Conservation (phyloP, 2,113 vertebrate species). For the Erythrocercus mccallii region DNA sequence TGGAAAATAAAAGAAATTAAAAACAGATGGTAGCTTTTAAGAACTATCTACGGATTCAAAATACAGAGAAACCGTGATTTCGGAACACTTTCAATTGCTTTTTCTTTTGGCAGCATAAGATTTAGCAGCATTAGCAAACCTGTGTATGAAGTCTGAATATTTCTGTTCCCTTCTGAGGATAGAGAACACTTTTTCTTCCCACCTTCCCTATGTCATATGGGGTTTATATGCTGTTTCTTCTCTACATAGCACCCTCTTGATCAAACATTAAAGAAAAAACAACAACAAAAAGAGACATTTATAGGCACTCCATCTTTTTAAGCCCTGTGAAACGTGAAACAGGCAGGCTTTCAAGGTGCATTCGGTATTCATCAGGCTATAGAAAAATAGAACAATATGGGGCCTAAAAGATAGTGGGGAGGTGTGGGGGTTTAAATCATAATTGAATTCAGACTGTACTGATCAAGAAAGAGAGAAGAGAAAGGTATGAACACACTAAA, state of each 20-base stretch:
- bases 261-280: background rate
- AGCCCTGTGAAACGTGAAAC: background rate
- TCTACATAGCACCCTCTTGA: background rate
- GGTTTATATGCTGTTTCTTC: background rate
- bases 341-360: background rate
- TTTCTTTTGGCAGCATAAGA: background rate
- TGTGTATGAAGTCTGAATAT: background rate
- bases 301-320: background rate
- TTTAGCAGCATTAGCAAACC: background rate
- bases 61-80: background rate
- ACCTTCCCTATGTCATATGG: background rate
- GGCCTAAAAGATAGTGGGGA: background rate
- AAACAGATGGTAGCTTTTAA: background rate
- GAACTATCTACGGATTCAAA: background rate
- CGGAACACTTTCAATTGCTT: background rate
- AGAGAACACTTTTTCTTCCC: background rate
- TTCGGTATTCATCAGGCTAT: background rate
- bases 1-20: background rate
- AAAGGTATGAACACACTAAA: background rate
- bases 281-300: background rate
- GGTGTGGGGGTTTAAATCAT: background rate
- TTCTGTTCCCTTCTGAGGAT: background rate
- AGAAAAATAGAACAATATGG: conserved; percentile 5
- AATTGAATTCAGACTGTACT: background rate
- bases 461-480: background rate